Base-by-base conservation (phyloP, 2,888 invertebrate species). In the Drosophila nigritarsus region DNA sequence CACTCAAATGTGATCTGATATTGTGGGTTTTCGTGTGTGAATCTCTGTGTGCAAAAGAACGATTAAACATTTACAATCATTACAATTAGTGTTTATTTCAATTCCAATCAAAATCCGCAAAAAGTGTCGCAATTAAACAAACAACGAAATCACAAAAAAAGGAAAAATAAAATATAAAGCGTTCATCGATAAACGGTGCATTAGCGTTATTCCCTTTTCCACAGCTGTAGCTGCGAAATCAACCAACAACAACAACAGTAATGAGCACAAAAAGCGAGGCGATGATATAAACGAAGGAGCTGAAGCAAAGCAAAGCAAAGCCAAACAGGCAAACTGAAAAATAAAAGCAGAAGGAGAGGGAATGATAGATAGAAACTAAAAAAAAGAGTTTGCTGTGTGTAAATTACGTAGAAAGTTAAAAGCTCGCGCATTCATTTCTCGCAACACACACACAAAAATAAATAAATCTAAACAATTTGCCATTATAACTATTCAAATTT, bases 121-220 rank as follows among this genome's bases (percentile, higher is more conserved):
- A 45, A 71, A 69, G 63, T 54, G 67, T 70, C 42, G 34, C 61
- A 76, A 62, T 64, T 36, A 60, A 75, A 78, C 51, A 77, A 73
- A 73, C 63, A 72, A 55, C 74, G 45, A 68, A 45, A 42, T 20
- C 29, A 20, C 51, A 36, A 69, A 82, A 54, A 29, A 60, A 63
- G 24, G 24, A 45, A 45, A 58, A 29, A 59, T 59, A 49, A 30
- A 36, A 42, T 40, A 56, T 20, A 68, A 42, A 68, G 56, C 50
- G 54, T 54, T 51, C 11, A 40, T 51, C 53, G 65, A 56, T 27
- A 42, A 83, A 87, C 87, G 85, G 84, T 84, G 75, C 75, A 54
- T 82, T 11, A 71, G 34, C 48, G 64, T 64, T 51, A 51, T 69
- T 73, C 58, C 70, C 56, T 69, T 72, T 69, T 69, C 36, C 34